Base-by-base conservation (phyloP, 2,797 vertebrate genomes). In the Prunella strophiata region DNA sequence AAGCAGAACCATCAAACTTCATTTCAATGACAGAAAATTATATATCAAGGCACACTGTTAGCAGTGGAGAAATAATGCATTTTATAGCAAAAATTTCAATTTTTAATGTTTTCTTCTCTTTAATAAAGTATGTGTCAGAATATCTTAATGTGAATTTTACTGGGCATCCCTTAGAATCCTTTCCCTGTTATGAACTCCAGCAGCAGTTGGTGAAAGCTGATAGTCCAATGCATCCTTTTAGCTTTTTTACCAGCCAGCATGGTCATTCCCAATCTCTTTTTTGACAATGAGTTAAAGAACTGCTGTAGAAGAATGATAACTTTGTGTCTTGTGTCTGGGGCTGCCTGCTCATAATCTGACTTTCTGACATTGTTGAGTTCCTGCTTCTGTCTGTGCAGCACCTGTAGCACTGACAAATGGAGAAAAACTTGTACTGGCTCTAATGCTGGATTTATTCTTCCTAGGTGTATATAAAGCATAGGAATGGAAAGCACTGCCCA, bases 1-100 rank as follows among this genome's bases (percentile, higher is more conserved):
- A 84, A 97, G 79, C 55, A 79, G 72, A 95, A 91, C 22, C 29
- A 70, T 79, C 62, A 89, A 90, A 75, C 32, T 85, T 85, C 32
- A 67, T 42, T 68, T 71, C 30, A 85, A 73, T 76, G 63, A 19
- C 34, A 57, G n/a, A 59, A 34, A 73, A 59, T 47, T 80, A 70
- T 51, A 32, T 34, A 52, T 88, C 32, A 85, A 93, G 25, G 6
- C 40, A 84, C 21, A 45, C 2, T 77, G 48, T 51, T 62, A 88
- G 15, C 19, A 36, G 4, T 57, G 16, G 26, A 83, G 25, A 66
- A 77, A 62, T 36, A 48, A 85, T 21, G 11, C 6, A 54, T 72
- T 93, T 88, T 52, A 58, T 27, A 58, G 19, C 3, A 88, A 85
- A 48, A 80, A 26, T 13, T 22, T 71, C 7, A 43, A 19, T n/a